phyloP scores from a whole-genome alignment of 2,113 vertebrate species.

The Cinclus cinclus region DNA sequence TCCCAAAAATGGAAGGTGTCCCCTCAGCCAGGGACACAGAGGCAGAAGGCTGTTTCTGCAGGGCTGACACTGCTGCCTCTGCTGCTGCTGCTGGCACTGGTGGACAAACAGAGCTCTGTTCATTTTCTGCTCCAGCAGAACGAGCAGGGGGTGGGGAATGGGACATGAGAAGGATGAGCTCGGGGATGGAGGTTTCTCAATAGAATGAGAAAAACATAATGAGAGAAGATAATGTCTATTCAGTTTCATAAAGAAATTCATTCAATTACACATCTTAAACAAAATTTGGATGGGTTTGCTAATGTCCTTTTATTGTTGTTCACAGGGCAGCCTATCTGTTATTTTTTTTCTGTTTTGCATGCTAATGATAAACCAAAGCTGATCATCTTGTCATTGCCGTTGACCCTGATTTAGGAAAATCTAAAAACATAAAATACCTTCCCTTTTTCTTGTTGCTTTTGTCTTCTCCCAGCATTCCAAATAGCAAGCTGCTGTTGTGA shows the following conservation, averaged over 20 bases:
- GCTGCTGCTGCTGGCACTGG: not conserved
- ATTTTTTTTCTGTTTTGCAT: not conserved
- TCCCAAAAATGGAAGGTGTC: not conserved
- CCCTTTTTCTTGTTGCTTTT: not conserved
- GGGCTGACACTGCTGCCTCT: not conserved
- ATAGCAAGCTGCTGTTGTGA: not conserved
- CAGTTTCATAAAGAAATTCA: not conserved
- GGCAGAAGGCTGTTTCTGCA: not conserved
- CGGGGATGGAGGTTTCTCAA: not conserved
- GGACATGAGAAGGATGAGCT: not conserved
- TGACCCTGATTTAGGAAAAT: not conserved
- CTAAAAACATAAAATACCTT: not conserved
- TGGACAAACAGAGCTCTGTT: conserved; percentile 29
- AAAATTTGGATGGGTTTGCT: not conserved
- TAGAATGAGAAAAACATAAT: not conserved
- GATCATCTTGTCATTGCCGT: not conserved
- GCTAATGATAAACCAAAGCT: not conserved
- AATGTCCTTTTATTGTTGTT: not conserved
- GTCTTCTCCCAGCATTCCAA: not conserved
- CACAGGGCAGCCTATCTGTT: not conserved
- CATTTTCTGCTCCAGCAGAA: conserved; percentile 2
- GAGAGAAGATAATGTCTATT: not conserved
- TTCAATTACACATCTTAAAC: not conserved
- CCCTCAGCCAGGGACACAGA: not conserved
- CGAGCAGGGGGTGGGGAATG: fast-evolving